Percentiles rank a stretch among this genome's conserved stretches.
Conservation (phyloP, 2,797 vertebrate genomes). For the Melanogrammus aeglefinus region DNA sequence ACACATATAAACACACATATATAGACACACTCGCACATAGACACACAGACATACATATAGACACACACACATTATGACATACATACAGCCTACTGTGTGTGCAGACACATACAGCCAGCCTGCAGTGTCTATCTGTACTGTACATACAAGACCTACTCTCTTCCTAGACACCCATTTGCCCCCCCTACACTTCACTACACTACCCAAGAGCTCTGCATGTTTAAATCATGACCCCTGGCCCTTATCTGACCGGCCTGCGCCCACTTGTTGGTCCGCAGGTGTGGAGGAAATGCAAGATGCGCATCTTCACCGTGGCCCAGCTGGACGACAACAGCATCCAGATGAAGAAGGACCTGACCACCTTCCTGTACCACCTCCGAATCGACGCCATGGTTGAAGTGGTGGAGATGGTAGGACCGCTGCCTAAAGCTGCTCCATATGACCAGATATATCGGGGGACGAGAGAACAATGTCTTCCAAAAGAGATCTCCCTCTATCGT, state of each 20-base stretch:
- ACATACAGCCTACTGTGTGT: not conserved
- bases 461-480: too few relatives aligned
- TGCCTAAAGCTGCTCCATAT: not conserved
- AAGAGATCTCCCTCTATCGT: too few relatives aligned
- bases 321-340: constrained; percentile 99
- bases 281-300: constrained; percentile 98
- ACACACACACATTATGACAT: not conserved
- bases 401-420: constrained; percentile 89
- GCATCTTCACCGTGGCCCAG: constrained; percentile 98
- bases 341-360: constrained; percentile 98
- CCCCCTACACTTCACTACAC: not conserved
- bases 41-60: too few relatives aligned
- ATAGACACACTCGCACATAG: too few relatives aligned
- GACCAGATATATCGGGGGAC: too few relatives aligned
- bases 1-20: not conserved
- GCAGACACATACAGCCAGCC: too few relatives aligned
- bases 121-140: too few relatives aligned
- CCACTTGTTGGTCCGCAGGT: constrained; percentile 71
- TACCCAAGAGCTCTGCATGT: not conserved
- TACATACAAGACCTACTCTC: too few relatives aligned
- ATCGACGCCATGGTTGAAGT: constrained; percentile 94
- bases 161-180: not conserved
- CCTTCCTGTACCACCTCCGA: constrained; percentile 94
- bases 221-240: not conserved
- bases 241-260: too few relatives aligned